Conservation (phyloP, 2,797 vertebrate species). For the Anguilla pacifica region DNA sequence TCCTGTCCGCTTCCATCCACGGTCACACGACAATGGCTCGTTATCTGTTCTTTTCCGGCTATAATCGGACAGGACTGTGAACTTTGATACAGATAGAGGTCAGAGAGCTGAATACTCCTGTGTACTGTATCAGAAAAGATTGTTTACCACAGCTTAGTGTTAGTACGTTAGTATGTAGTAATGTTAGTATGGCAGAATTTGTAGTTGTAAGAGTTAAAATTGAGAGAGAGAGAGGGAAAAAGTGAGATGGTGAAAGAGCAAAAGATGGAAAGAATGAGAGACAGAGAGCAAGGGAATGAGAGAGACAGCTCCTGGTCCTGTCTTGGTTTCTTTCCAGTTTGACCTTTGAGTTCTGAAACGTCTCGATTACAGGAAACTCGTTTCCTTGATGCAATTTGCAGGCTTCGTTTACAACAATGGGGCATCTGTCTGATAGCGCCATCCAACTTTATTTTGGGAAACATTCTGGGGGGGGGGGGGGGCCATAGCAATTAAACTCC, state of each 20-base stretch:
- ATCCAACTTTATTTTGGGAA: neutral
- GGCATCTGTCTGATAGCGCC: constrained; percentile 27
- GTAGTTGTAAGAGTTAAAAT: too few species aligned
- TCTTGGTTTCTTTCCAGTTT: neutral
- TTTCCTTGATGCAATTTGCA: constrained; percentile 36
- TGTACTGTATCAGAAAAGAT: neutral
- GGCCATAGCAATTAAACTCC: neutral
- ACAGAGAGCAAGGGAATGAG: neutral
- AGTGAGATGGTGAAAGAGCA: neutral
- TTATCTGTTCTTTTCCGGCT: constrained; percentile 27
- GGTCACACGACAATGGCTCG: constrained; percentile 41
- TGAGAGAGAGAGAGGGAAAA: neutral
- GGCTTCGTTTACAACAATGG: constrained; percentile 27
- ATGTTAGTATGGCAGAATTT: too few species aligned
- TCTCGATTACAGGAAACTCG: constrained; percentile 44
- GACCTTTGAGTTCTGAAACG: constrained; percentile 14
- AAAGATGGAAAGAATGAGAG: neutral
- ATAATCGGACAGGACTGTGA: constrained; percentile 24
- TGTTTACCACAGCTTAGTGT: neutral
- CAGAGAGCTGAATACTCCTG: neutral
- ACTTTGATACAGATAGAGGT: constrained; percentile 8
- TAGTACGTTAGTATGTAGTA: too few species aligned
- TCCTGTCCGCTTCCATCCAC: constrained; percentile 17
- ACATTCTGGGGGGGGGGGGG: neutral
- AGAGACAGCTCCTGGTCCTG: neutral